A percentile compares a stretch with the other conserved stretches of the same genome.
These are phyloP conservation scores for Griposia aprilina DNA, from an alignment of 2,888 invertebrate species.

Conservation along the genomic window DNA sequence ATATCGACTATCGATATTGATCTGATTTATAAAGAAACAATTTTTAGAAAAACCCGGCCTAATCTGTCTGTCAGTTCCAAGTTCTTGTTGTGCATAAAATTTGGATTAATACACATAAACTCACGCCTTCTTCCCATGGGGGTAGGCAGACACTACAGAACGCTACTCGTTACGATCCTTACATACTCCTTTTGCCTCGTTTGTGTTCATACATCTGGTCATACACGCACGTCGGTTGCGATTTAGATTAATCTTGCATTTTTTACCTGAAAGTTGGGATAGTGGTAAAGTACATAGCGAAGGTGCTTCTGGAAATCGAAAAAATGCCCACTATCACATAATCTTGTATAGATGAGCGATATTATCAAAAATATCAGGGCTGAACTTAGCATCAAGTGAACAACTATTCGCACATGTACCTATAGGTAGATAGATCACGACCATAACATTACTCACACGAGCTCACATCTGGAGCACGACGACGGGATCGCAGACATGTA, in stretches of 20 bases:
- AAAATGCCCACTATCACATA: neutral
- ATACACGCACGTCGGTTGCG: too few species aligned
- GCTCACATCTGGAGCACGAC: conserved; percentile 66
- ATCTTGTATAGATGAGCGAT: too few species aligned
- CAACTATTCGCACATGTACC: neutral
- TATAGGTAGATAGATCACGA: conserved; percentile 45
- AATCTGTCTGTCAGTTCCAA: neutral
- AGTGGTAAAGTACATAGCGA: neutral
- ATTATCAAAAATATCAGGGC: neutral
- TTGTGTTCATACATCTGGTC: too few species aligned
- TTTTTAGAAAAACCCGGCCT: neutral
- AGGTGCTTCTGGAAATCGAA: neutral
- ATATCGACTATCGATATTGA: conserved; percentile 3
- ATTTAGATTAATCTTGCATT: neutral
- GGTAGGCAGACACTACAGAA: too few species aligned
- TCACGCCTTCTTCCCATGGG: too few species aligned
- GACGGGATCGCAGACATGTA: neutral
- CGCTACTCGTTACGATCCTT: too few species aligned
- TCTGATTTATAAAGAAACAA: neutral
- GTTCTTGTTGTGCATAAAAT: neutral
- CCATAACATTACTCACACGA: conserved; percentile 73
- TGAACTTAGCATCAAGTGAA: conserved; percentile 3
- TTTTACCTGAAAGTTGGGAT: neutral
- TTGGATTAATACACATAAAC: too few species aligned
- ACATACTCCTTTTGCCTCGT: too few species aligned